Base-by-base conservation (phyloP, 2,888 invertebrate species). In the Calameuta pallipes region DNA sequence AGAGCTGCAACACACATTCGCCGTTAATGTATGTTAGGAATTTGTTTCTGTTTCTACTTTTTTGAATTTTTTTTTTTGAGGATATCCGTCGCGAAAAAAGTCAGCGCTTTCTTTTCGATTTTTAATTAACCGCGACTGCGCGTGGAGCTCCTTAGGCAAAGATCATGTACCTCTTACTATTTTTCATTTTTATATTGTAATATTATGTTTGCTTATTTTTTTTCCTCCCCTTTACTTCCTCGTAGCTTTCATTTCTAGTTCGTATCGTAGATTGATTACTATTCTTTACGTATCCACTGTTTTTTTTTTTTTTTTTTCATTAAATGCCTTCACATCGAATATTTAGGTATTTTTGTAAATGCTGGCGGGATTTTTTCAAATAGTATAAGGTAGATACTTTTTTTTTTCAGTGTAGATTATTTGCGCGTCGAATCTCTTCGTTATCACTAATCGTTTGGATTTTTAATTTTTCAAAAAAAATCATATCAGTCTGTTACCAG, bases 111-210 rank as follows among this genome's bases (percentile, higher is more conserved):
- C 12, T 15, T 75, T 23, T 31, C 37, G 37, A 15, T 31, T 35
- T 31, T 13, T 35, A 75, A 76, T 77, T 80, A 70, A 74, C 78
- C 76, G 76, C 81, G 83, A 80, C 76, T 80, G 79, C 83, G 85
- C 82, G 82, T 82, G 80, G 83, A 81, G 82, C 83, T 70, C 81
- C 84, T 77, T 84, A 84, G 80, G 84, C 84, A 85, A 84, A 86
- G 83, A 87, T 85, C 85, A 86, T 87, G 85, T 87, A 86, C 84
- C 85, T 85, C 85, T 85, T 85, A 85, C 83, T 87, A 83, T 85
- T 84, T 81, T 82, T 82, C 87, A 83, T 85, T 83, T 82, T 82
- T 83, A 79, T 82, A 83, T 83, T 79, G 80, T 84, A 85, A 82
- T 84, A 80, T 83, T 85, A 84, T 80, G 81, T 81, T 82, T 80